Conservation (phyloP, 2,797 vertebrate species). For the Borostomias antarcticus region DNA sequence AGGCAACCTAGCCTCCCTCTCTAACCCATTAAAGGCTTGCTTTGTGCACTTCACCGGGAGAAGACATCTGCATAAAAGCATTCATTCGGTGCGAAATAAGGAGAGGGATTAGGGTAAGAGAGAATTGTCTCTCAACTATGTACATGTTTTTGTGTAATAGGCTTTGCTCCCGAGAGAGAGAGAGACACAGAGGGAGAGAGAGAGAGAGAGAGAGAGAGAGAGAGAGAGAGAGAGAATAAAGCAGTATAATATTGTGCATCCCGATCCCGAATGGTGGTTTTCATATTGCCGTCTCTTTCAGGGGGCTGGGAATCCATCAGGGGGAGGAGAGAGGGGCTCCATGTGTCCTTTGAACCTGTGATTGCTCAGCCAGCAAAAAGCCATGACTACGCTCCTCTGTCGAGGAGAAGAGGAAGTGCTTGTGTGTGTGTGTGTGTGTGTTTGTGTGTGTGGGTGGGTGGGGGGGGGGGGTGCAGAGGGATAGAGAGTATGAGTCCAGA, state of each 20-base stretch:
- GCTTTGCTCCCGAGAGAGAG: constrained; percentile 19
- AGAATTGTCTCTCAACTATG: constrained; percentile 49
- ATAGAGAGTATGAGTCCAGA: neutral
- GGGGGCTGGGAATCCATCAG: constrained; percentile 42
- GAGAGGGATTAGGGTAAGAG: constrained; percentile 44
- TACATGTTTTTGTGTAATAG: constrained; percentile 31
- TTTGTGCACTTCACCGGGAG: constrained; percentile 32
- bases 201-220: neutral
- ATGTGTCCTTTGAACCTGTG: constrained; percentile 40
- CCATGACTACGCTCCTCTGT: constrained; percentile 21
- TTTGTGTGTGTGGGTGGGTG: too few relatives aligned
- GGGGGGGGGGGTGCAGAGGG: neutral
- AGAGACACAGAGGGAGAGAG: neutral
- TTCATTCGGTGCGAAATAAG: constrained; percentile 19
- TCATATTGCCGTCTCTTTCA: constrained; percentile 32
- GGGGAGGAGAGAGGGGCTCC: constrained; percentile 16
- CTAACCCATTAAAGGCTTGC: constrained; percentile 50
- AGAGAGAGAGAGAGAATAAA: constrained; percentile 20
- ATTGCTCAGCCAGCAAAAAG: constrained; percentile 37
- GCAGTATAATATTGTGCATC: constrained; percentile 11
- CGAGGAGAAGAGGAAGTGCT: constrained; percentile 7
- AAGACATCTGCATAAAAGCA: constrained; percentile 48
- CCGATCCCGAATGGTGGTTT: constrained; percentile 26
- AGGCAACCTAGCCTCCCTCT: constrained; percentile 34
- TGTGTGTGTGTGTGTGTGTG: too few relatives aligned